Percentiles rank a stretch among this genome's conserved stretches.
These are phyloP conservation scores for Tinea pellionella DNA, from an alignment of 2,888 invertebrate genomes.

Conservation along the genomic window DNA sequence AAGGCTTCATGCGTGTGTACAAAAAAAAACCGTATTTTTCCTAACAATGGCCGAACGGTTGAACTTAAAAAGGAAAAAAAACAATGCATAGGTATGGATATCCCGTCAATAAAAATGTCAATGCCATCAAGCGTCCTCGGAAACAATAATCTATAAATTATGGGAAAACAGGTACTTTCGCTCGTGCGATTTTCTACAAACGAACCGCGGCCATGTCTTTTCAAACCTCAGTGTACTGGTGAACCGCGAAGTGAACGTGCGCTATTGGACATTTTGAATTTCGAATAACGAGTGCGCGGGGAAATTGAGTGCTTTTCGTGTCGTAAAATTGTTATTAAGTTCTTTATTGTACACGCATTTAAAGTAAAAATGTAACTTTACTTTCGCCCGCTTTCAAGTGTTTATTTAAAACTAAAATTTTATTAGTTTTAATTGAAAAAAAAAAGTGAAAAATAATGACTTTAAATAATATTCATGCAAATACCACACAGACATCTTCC, in stretches of 20 bases:
- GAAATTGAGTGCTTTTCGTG: background rate
- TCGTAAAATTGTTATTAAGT: conserved; percentile 8
- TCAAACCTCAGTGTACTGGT: background rate
- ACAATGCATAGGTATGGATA: background rate
- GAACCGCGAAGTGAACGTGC: conserved; percentile 4
- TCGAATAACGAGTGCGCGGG: conserved; percentile 14
- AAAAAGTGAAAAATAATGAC: conserved; percentile 33
- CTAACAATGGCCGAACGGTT: background rate
- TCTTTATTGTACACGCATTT: conserved; percentile 15
- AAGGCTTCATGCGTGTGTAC: too few relatives aligned
- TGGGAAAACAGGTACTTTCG: conserved; percentile 14
- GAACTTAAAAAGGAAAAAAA: background rate
- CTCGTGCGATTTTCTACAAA: background rate
- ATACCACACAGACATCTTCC: conserved; percentile 40
- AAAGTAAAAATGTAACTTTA: background rate
- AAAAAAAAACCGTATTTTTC: background rate
- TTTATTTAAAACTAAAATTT: background rate
- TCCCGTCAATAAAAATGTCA: conserved; percentile 7
- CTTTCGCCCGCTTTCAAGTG: background rate
- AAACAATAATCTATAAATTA: conserved; percentile 13
- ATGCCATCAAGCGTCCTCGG: conserved; percentile 11
- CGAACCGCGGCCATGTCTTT: conserved; percentile 20
- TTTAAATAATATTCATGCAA: conserved; percentile 38
- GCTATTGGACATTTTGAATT: conserved; percentile 22
- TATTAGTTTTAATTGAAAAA: conserved; percentile 2